These are phyloP conservation scores for Hozukius guyotensis DNA, from an alignment of 2,797 vertebrate species.

Conservation along the genomic window DNA sequence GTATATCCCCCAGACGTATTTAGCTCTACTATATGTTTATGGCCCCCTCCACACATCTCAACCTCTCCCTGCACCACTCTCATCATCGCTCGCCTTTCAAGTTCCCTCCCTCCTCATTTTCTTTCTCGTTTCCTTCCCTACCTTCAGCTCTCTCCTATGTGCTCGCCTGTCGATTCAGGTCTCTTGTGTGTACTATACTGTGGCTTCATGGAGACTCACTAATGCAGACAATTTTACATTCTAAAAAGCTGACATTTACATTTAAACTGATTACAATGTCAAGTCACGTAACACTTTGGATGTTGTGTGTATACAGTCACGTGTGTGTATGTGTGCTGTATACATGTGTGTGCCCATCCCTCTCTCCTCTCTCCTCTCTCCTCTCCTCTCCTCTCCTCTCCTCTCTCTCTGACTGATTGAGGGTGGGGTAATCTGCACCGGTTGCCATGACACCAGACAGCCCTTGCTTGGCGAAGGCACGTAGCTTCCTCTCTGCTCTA, in stretches of 20 bases:
- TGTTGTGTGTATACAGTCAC: background rate
- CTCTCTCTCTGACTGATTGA: slow-evolving; percentile 76
- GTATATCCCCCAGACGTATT: slow-evolving; percentile 50
- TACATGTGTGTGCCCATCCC: slow-evolving; percentile 21
- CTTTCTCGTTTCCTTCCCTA: background rate
- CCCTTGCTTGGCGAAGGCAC: slow-evolving; percentile 90
- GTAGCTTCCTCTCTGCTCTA: slow-evolving; percentile 89
- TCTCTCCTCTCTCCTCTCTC: slow-evolving; percentile 39
- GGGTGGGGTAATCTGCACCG: slow-evolving; percentile 90
- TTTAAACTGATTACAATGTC: slow-evolving; percentile 12
- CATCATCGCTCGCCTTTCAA: background rate
- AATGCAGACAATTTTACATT: background rate
- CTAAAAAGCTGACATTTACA: background rate
- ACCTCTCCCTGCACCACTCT: slow-evolving; percentile 32
- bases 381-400: slow-evolving; percentile 10
- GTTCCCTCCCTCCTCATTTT: slow-evolving; percentile 15
- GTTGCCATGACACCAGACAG: slow-evolving; percentile 96
- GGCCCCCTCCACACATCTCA: slow-evolving; percentile 35
- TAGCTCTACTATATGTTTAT: slow-evolving; percentile 55
- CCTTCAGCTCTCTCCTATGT: background rate
- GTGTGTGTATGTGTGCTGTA: slow-evolving; percentile 3
- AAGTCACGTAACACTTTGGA: slow-evolving; percentile 4
- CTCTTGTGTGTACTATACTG: slow-evolving; percentile 3
- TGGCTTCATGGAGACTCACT: background rate
- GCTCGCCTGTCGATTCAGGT: slow-evolving; percentile 11